phyloP scores from a whole-genome alignment of 2,797 vertebrate species.

The Alosa sapidissima region DNA sequence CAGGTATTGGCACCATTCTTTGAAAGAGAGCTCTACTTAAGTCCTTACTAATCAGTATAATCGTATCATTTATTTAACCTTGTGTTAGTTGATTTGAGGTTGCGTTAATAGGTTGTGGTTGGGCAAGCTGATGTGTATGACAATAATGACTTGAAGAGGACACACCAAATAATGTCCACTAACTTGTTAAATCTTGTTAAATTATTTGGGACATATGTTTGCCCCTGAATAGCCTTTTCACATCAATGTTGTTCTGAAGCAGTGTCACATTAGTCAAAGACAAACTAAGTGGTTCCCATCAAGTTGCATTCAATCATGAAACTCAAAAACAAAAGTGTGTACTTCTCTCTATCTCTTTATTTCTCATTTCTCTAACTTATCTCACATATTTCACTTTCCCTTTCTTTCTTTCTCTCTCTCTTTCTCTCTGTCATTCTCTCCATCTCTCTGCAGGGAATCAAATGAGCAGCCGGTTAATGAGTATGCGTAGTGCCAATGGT shows the following conservation, averaged over 20 bases:
- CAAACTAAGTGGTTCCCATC: not conserved
- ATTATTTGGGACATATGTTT: no score
- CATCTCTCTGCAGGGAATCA: conserved; percentile 76
- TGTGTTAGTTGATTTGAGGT: not conserved
- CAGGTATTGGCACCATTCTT: conserved; percentile 75
- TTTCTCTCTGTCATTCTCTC: not conserved
- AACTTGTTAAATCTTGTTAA: no score
- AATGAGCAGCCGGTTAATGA: conserved; percentile 90
- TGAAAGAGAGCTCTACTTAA: not conserved
- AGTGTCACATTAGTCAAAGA: not conserved
- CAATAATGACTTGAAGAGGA: not conserved
- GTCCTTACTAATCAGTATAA: not conserved
- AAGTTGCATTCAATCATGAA: conserved; percentile 45
- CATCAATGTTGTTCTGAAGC: no score
- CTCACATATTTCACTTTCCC: not conserved
- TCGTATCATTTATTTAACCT: not conserved
- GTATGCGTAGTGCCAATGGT: conserved; percentile 89
- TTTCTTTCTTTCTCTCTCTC: not conserved
- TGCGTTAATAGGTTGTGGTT: not conserved
- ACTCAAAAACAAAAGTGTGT: no score
- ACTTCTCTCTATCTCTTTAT: not conserved
- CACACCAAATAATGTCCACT: no score
- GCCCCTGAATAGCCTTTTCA: no score
- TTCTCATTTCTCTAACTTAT: not conserved
- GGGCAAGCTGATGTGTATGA: not conserved